A percentile compares a stretch with the other conserved stretches of the same genome.
Evolutionary conservation across 2,797 vertebrate species (phyloP).

Genomic region (Anniella stebbinsi): DNA sequence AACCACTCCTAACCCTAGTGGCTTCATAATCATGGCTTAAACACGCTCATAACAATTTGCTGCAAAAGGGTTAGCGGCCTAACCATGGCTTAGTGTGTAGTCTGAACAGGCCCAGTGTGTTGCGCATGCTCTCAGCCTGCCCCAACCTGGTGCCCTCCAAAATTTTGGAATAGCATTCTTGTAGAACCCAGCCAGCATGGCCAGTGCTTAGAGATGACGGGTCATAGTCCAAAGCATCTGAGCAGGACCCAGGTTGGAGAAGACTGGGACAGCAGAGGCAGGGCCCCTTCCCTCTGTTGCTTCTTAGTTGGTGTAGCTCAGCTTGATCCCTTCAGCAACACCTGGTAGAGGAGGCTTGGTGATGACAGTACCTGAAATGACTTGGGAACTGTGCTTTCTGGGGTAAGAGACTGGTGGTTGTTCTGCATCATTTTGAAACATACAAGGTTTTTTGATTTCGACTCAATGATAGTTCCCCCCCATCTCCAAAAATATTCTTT

Average conservation of each 20-base stretch:
- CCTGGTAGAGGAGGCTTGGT: not conserved
- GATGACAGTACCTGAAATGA: not conserved
- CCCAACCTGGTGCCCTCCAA: not conserved
- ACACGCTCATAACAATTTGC: no score
- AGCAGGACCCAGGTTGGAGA: not conserved
- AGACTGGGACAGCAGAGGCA: not conserved
- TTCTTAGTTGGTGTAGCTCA: not conserved
- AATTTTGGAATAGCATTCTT: not conserved
- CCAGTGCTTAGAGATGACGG: not conserved
- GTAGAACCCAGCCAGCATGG: not conserved
- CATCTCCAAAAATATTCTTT: no score
- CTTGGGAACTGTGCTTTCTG: not conserved
- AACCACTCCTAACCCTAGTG: no score
- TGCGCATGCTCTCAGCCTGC: not conserved
- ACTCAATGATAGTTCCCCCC: no score
- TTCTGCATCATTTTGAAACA: not conserved
- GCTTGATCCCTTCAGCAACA: not conserved
- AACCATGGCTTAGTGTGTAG: no score
- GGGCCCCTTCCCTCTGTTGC: no score
- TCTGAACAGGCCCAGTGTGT: not conserved
- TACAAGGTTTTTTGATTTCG: no score
- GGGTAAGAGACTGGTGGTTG: not conserved
- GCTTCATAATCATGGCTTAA: no score
- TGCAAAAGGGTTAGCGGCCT: no score
- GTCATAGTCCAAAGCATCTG: not conserved